A percentile compares a stretch with the other conserved stretches of the same genome.
These are phyloP conservation scores for Leptoteleia sp. DNA, from an alignment of 1,140 invertebrate species.

Conservation along the genomic window DNA sequence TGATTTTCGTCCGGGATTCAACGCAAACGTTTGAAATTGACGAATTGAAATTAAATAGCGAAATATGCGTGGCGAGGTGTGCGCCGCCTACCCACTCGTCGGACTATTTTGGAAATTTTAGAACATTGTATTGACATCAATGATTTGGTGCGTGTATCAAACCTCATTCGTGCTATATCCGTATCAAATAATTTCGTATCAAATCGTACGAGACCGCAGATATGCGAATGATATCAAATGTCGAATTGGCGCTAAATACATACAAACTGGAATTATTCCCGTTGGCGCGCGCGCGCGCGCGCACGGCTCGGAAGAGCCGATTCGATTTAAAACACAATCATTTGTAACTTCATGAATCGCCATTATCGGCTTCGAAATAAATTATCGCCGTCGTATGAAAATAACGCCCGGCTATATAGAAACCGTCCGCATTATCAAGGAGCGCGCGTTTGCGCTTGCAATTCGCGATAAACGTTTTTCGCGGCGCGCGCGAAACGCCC, in stretches of 20 bases:
- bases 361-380: slow-evolving; percentile 45
- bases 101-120: slow-evolving; percentile 65
- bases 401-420: slow-evolving; percentile 21
- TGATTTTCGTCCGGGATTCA: slow-evolving; percentile 28
- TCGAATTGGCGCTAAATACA: slow-evolving; percentile 66
- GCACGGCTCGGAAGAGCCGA: slow-evolving; percentile 7
- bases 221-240: slow-evolving; percentile 66
- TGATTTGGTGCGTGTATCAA: slow-evolving; percentile 61
- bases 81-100: slow-evolving; percentile 30
- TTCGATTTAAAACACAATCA: slow-evolving; percentile 53
- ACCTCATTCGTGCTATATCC: slow-evolving; percentile 62
- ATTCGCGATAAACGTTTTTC: slow-evolving; percentile 20
- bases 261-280: slow-evolving; percentile 63
- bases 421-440: slow-evolving; percentile 20
- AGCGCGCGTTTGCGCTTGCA: slow-evolving; percentile 4
- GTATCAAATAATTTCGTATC: slow-evolving; percentile 66
- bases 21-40: slow-evolving; percentile 20
- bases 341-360: slow-evolving; percentile 55
- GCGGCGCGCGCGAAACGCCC: background rate
- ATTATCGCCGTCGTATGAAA: slow-evolving; percentile 36
- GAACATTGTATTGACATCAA: slow-evolving; percentile 66
- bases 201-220: slow-evolving; percentile 66
- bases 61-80: slow-evolving; percentile 39
- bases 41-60: slow-evolving; percentile 46
- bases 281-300: slow-evolving; percentile 24